A percentile compares a stretch with the other conserved stretches of the same genome.
Evolutionary conservation across 2,888 invertebrate species (phyloP).

Genomic region (Dryadula phaetusa): DNA sequence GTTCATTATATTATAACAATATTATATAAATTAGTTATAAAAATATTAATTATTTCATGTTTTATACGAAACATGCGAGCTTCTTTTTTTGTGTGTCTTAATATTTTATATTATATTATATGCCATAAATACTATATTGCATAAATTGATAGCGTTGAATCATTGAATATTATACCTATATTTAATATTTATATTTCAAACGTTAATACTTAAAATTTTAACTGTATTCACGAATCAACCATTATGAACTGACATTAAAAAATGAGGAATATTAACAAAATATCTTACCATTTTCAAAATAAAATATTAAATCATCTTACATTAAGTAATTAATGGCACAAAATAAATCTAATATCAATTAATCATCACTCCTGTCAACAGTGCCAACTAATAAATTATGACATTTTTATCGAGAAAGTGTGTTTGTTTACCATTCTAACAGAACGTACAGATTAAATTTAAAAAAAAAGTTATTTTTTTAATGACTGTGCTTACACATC

Average conservation of each 20-base stretch:
- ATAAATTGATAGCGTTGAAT: background rate
- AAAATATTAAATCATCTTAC: background rate
- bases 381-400: slow-evolving; percentile 19
- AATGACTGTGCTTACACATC: background rate
- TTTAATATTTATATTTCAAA: background rate
- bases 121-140: background rate
- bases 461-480: slow-evolving; percentile 9
- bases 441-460: background rate
- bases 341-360: slow-evolving; percentile 1
- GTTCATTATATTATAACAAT: slow-evolving; percentile 1
- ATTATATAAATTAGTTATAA: background rate
- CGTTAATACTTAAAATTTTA: background rate
- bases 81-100: slow-evolving; percentile 14
- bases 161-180: background rate
- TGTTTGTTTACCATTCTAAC: background rate
- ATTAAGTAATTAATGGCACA: slow-evolving; percentile 10
- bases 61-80: slow-evolving; percentile 19
- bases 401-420: background rate
- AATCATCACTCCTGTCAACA: slow-evolving; percentile 19
- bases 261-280: background rate
- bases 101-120: slow-evolving; percentile 21
- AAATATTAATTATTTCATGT: slow-evolving; percentile 15
- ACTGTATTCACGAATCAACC: background rate
- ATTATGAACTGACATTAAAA: background rate
- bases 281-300: background rate